Base-by-base conservation (phyloP, 1,140 invertebrate species). In the Helicoverpa armigera region DNA sequence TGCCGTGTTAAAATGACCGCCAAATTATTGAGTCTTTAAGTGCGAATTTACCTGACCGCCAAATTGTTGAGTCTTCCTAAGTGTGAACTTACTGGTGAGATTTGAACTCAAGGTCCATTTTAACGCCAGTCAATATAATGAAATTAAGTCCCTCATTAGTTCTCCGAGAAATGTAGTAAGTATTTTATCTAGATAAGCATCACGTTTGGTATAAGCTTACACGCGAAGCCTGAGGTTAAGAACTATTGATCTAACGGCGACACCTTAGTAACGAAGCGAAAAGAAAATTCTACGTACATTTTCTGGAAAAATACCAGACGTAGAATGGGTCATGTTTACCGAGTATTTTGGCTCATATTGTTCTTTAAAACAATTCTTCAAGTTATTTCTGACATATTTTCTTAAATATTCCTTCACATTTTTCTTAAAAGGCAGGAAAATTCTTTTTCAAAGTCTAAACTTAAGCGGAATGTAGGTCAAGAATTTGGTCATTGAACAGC, bases 201-300 rank as follows among this genome's bases (percentile, higher is more conserved):
- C 48, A 76, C 23, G 60, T 14, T 50, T 53, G 43, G 63, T 63
- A 48, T 43, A 48, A 51, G 43, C 13, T 23, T 60, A 51, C 74
- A 76, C 74, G 74, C 74, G 58, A 76, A 31, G 74, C 54, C 35
- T 65, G 60, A 63, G 60, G 58, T 51, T 18, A 63, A 76, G 58
- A 76, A 63, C 35, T 76, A 76, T 76, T 63, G 74, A 76, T 63
- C 60, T 63, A 76, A 63, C 74, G 16, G 23, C 53, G 53, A 65
- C 14, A 14, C 18, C 74, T 65, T 65, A 65, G 61, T 16, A 53
- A 35, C 60, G 53, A 73, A 18, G 16, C 53, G 18, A 23, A 51
- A 14, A 23, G 58, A 16, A 76, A 13, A 50, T 76, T 29, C 51
- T 35, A 31, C 29, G 31, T 48, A 12, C 35, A n/a, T 48, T 67